These are phyloP conservation scores for Zosterops hypoxanthus DNA, from an alignment of 2,113 vertebrate genomes.

Conservation along the genomic window DNA sequence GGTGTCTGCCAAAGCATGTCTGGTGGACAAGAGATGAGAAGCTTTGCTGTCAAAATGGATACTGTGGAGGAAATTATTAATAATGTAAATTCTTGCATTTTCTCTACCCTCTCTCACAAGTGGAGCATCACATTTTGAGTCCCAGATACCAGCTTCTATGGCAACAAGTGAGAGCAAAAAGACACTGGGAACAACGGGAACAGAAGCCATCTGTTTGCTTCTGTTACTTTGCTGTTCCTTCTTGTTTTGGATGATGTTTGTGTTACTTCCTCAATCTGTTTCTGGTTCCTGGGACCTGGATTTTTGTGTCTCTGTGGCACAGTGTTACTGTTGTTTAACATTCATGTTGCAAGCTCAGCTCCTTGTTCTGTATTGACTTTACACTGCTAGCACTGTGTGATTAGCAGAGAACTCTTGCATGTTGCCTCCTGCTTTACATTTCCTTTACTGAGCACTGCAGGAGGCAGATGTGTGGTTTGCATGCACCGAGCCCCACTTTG, in stretches of 20 bases:
- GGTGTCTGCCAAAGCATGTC: not conserved
- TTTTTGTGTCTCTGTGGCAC: not conserved
- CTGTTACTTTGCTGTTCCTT: slow-evolving; percentile 8
- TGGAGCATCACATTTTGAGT: not conserved
- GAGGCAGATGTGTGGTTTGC: slow-evolving; percentile 11
- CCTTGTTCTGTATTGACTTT: slow-evolving; percentile 13
- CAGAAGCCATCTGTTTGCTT: slow-evolving; percentile 55
- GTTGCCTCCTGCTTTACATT: slow-evolving; percentile 36
- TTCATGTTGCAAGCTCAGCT: not conserved
- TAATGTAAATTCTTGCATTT: not conserved
- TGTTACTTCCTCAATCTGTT: slow-evolving; percentile 62
- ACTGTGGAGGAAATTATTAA: not conserved
- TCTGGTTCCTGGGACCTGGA: slow-evolving; percentile 38
- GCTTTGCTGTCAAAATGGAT: not conserved
- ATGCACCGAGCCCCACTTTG: slow-evolving; percentile 15
- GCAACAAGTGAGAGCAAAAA: slow-evolving; percentile 42
- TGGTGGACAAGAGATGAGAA: not conserved
- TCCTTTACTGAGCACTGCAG: not conserved
- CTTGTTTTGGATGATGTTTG: slow-evolving; percentile 36
- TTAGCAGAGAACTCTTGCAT: not conserved
- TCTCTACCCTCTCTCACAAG: not conserved
- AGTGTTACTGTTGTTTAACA: not conserved
- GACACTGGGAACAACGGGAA: not conserved
- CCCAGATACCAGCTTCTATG: slow-evolving; percentile 27
- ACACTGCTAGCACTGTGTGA: not conserved